Evolutionary conservation across 2,888 invertebrate genomes (phyloP).

Genomic region (Cataglyphis albicans): DNA sequence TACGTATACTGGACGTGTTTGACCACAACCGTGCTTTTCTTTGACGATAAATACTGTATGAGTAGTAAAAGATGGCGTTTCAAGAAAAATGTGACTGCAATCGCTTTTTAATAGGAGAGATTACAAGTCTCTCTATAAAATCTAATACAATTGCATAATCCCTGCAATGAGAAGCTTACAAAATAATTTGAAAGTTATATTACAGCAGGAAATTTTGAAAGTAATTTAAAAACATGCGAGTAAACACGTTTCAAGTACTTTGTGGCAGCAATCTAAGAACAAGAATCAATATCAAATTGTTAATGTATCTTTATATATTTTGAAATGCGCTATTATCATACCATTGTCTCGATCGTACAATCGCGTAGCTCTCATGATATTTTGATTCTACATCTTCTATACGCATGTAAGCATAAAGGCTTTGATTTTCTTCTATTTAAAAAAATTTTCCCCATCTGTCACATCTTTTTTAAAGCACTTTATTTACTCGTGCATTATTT

Average conservation of each 20-base stretch:
- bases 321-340: background rate
- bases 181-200: background rate
- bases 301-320: background rate
- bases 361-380: conserved; percentile 1
- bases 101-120: background rate
- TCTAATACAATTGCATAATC: background rate
- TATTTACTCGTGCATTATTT: background rate
- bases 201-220: background rate
- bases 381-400: background rate
- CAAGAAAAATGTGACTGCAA: conserved; percentile 10
- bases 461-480: conserved; percentile 6
- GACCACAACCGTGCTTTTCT: conserved; percentile 18
- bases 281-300: background rate
- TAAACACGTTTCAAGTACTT: background rate
- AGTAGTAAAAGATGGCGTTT: background rate
- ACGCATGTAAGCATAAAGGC: background rate
- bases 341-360: background rate
- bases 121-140: background rate
- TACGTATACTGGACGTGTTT: conserved; percentile 11
- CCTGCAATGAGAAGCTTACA: background rate
- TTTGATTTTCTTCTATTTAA: background rate
- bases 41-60: conserved; percentile 21
- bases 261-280: background rate
- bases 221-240: background rate
- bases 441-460: conserved; percentile 1